Evolutionary conservation across 2,888 invertebrate species (phyloP), one percentile per base, ranked within the genome.

Genomic region (Halictus quadricinctus): DNA sequence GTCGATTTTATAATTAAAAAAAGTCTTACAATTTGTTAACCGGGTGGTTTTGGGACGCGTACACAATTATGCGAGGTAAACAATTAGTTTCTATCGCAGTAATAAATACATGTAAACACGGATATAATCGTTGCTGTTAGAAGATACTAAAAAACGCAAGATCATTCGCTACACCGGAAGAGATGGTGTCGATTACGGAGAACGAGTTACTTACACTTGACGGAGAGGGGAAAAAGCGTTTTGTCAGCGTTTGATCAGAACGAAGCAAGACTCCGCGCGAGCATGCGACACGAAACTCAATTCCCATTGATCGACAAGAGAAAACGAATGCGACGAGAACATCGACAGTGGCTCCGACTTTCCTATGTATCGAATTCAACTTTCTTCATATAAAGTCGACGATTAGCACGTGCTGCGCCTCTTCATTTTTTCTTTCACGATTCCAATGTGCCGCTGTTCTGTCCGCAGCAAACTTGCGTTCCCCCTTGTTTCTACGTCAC

Each of bases 401-500:
- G 76, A 58, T 70, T 54, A 36, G 13, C 80, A 60, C 29, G 43
- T 41, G 64, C 18, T 54, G 43, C 73, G 46, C 41, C 41, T 69
- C 36, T 41, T 41, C 10, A 58, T 76, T 43, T 48, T 70, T 83
- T 48, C 78, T 78, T 50, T 41, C 41, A 41, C 41, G 69, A 69
- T 29, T 41, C 79, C 41, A 15, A 48, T 29, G 25, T 15, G 21
- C 25, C 48, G 70, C 64, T 69, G 36, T 80, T 81, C 74, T 36
- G 48, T 76, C 36, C 29, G 43, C 12, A 29, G 70, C 77, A 69
- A 83, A 76, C 54, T 84, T 81, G 76, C 25, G 72, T 13, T 89
- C 66, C 76, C 78, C 86, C 81, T 89, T 89, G 84, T 86, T 89
- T 88, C 84, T 82, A 85, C 81, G 86, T 88, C 88, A 88, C 84